Evolutionary conservation across 64 coral and sea anemone genomes (phyloP).

Genomic region (Trachythela sp.): DNA sequence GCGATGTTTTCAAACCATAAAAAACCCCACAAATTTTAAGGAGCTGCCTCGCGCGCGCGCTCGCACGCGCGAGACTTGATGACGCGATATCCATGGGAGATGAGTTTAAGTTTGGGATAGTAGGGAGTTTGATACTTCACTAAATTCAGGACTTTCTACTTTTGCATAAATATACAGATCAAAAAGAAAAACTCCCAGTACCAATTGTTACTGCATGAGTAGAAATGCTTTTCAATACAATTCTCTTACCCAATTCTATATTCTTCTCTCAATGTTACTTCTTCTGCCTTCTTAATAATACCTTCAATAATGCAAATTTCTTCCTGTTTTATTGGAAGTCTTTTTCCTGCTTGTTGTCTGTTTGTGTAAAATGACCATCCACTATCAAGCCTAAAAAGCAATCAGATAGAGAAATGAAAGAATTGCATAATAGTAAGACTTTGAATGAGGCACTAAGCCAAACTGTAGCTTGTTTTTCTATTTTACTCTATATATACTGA

Average conservation of each 20-base stretch:
- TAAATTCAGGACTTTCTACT: neutral
- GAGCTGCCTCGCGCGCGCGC: too few species aligned
- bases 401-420: neutral
- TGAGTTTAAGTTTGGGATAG: too few species aligned
- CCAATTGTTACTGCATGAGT: neutral
- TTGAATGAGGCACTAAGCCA: neutral
- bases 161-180: too few species aligned
- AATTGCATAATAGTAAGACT: neutral
- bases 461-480: too few species aligned
- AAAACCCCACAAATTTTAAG: too few species aligned
- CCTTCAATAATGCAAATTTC: neutral
- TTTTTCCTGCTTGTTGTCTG: neutral
- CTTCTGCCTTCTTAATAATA: neutral
- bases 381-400: neutral
- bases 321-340: neutral
- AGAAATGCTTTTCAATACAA: too few species aligned
- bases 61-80: too few species aligned
- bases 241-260: neutral
- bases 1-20: too few species aligned
- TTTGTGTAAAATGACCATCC: conserved; percentile 11
- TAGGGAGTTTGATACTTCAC: neutral
- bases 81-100: too few species aligned
- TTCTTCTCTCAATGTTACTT: neutral
- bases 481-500: too few species aligned
- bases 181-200: too few species aligned